A percentile compares a stretch with the other conserved stretches of the same genome.
Evolutionary conservation across 1,140 invertebrate species (phyloP).

Genomic region (Micrasema longulum): DNA sequence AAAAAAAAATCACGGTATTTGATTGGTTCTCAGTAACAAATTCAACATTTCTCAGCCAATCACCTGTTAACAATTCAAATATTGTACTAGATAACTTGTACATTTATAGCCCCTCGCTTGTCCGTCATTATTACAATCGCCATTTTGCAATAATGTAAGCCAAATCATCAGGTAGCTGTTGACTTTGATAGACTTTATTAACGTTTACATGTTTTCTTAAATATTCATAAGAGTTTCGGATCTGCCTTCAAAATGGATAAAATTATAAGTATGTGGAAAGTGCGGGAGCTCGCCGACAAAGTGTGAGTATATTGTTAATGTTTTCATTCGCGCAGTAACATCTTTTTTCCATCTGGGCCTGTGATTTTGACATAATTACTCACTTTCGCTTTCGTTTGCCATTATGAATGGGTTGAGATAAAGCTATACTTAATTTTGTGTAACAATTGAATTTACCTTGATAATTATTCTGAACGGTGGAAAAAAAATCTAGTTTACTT

Average conservation of each 20-base stretch:
- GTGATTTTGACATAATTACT: conserved; percentile 50
- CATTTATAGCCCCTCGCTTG: conserved; percentile 6
- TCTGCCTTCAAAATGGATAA: conserved; percentile 68
- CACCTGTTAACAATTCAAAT: background rate
- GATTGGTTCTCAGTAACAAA: background rate
- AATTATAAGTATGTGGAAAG: conserved; percentile 92
- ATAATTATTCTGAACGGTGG: background rate
- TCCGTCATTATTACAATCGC: conserved; percentile 56
- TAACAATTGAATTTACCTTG: too few relatives aligned
- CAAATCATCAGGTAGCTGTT: conserved; percentile 68
- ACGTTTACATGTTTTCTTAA: conserved; percentile 43
- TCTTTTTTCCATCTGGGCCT: conserved; percentile 59
- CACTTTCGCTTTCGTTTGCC: conserved; percentile 49
- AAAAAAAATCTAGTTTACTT: too few relatives aligned
- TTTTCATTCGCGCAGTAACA: conserved; percentile 55
- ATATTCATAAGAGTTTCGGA: conserved; percentile 23
- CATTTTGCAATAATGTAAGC: conserved; percentile 70
- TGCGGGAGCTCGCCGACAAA: conserved; percentile 93
- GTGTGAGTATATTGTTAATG: conserved; percentile 80
- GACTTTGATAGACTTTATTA: conserved; percentile 59
- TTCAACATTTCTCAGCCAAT: conserved; percentile 6
- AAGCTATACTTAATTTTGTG: conserved; percentile 1
- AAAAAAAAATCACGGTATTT: background rate
- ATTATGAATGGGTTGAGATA: conserved; percentile 26
- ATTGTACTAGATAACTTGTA: background rate